Evolutionary conservation across 2,113 vertebrate species (phyloP).

Genomic region (Ceyx cyanopectus): DNA sequence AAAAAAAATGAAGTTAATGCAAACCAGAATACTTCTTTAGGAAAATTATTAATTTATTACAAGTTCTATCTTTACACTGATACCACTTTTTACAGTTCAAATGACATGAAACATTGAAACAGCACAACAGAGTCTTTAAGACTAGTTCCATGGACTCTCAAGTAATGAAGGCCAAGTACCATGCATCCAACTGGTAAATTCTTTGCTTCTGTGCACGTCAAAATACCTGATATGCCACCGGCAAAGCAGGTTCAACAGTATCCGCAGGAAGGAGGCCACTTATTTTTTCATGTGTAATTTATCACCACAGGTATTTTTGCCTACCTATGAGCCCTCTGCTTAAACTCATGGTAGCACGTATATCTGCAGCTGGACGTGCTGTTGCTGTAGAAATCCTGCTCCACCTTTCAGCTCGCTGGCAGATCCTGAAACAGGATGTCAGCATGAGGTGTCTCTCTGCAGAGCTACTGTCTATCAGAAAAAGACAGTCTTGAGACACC

Average conservation of each 20-base stretch:
- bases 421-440: slow-evolving; percentile 63
- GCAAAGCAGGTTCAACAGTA: slow-evolving; percentile 3
- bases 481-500: slow-evolving; percentile 41
- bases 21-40: neutral
- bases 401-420: slow-evolving; percentile 36
- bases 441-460: slow-evolving; percentile 47
- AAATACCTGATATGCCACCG: neutral
- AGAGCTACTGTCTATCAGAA: slow-evolving; percentile 48
- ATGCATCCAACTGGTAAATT: neutral
- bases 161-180: neutral
- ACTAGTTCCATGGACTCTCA: neutral
- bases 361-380: slow-evolving; percentile 54
- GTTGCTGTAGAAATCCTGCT: slow-evolving; percentile 59
- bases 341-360: slow-evolving; percentile 54
- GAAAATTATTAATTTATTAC: neutral
- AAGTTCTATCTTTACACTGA: neutral
- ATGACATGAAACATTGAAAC: neutral
- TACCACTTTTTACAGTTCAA: neutral
- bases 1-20: neutral
- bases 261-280: slow-evolving; percentile 68
- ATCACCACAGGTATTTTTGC: slow-evolving; percentile 62
- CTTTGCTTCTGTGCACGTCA: slow-evolving; percentile 9
- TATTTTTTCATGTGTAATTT: slow-evolving; percentile 54
- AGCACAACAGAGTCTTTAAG: slow-evolving; percentile 20
- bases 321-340: slow-evolving; percentile 53